These are phyloP conservation scores for Drosophila suboccidentalis DNA, from an alignment of 2,888 invertebrate species.

Conservation along the genomic window DNA sequence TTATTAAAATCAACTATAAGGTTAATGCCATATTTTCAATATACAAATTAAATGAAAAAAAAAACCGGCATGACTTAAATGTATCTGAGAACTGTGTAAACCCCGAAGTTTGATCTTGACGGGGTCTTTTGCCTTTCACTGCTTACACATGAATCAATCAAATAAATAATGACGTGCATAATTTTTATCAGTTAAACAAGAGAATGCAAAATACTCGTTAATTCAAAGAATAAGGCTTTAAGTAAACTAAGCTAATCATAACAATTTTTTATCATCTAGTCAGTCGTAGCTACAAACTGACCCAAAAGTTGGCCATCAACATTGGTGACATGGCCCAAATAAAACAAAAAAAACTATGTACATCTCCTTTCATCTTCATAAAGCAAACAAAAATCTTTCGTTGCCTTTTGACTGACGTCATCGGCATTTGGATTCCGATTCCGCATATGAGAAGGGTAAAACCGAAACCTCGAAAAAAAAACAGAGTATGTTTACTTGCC, in stretches of 20 bases:
- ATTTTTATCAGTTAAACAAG: not conserved
- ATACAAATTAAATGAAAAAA: not conserved
- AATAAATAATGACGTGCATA: slow-evolving; percentile 19
- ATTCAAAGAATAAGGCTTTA: not conserved
- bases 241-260: not conserved
- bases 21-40: too few species aligned
- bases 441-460: slow-evolving; percentile 4
- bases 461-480: slow-evolving; percentile 8
- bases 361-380: slow-evolving; percentile 21
- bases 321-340: not conserved
- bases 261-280: not conserved
- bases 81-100: not conserved
- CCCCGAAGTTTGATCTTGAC: slow-evolving; percentile 1
- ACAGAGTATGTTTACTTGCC: slow-evolving; percentile 29
- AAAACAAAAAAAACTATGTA: not conserved
- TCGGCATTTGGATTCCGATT: not conserved
- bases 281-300: not conserved
- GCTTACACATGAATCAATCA: slow-evolving; percentile 40
- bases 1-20: too few species aligned
- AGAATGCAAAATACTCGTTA: not conserved
- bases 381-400: slow-evolving; percentile 21
- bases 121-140: slow-evolving; percentile 45
- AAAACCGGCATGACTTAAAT: not conserved
- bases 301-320: slow-evolving; percentile 1
- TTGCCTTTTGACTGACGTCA: slow-evolving; percentile 24